A percentile compares a stretch with the other conserved stretches of the same genome.
These are phyloP conservation scores for Drosophila equinoxialis DNA, from an alignment of 1,140 invertebrate genomes.

Conservation along the genomic window DNA sequence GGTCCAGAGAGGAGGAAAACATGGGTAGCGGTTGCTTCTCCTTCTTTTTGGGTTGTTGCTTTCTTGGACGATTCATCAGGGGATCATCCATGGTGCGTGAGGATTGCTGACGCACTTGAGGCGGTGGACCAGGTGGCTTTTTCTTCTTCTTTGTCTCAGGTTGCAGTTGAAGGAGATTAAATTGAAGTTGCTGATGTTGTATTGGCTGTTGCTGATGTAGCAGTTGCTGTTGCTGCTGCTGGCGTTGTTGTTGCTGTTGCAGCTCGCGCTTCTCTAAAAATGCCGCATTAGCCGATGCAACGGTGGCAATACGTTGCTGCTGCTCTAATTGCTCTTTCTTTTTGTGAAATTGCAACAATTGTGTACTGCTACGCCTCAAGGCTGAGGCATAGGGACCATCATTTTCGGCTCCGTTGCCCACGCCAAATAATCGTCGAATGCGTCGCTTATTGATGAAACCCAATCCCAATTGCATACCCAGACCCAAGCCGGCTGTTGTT, in stretches of 20 bases:
- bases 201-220: conserved; percentile 35
- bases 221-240: conserved; percentile 34
- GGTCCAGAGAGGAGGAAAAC: neutral
- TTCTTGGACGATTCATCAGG: conserved; percentile 73
- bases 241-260: conserved; percentile 37
- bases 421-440: conserved; percentile 70
- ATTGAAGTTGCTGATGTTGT: conserved; percentile 32
- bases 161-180: conserved; percentile 39
- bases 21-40: conserved; percentile 44
- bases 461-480: conserved; percentile 63
- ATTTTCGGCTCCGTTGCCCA: conserved; percentile 33
- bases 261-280: conserved; percentile 62
- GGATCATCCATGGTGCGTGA: conserved; percentile 77
- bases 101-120: conserved; percentile 67
- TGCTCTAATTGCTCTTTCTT: conserved; percentile 71
- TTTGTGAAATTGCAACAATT: conserved; percentile 69
- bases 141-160: conserved; percentile 73
- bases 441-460: conserved; percentile 78
- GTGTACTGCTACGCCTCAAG: conserved; percentile 69
- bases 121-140: conserved; percentile 70
- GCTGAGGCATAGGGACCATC: conserved; percentile 53
- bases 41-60: conserved; percentile 60
- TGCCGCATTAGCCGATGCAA: conserved; percentile 72
- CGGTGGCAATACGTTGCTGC: conserved; percentile 73
- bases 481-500: conserved; percentile 38